Evolutionary conservation across 2,797 vertebrate species (phyloP).

Genomic region (Pipistrellus kuhlii): DNA sequence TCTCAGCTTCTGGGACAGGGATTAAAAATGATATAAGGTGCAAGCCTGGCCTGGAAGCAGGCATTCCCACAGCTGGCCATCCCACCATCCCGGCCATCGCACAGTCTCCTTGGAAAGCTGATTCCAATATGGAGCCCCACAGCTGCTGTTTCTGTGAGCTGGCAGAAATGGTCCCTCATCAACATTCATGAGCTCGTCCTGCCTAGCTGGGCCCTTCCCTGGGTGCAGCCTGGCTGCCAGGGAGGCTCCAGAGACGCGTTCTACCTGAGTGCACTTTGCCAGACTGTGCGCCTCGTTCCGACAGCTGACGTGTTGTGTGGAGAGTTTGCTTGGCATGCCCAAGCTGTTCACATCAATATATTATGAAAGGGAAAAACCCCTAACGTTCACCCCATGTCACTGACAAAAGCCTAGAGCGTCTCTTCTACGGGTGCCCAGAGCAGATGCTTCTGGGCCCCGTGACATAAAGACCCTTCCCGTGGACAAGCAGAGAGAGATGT

Average conservation of each 20-base stretch:
- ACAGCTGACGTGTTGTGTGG: slow-evolving; percentile 93
- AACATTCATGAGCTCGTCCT: slow-evolving; percentile 83
- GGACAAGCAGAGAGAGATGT: slow-evolving; percentile 40
- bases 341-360: slow-evolving; percentile 89
- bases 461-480: background rate
- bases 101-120: slow-evolving; percentile 79
- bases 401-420: background rate
- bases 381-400: slow-evolving; percentile 52
- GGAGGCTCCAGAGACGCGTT: slow-evolving; percentile 81
- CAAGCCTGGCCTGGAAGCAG: background rate
- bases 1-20: background rate
- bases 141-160: slow-evolving; percentile 79
- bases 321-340: slow-evolving; percentile 91
- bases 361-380: slow-evolving; percentile 81
- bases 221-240: slow-evolving; percentile 79
- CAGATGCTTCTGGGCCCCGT: slow-evolving; percentile 52
- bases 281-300: slow-evolving; percentile 91
- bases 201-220: slow-evolving; percentile 77
- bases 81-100: background rate
- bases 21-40: accelerated
- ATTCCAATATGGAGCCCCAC: slow-evolving; percentile 58
- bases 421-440: slow-evolving; percentile 26
- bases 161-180: slow-evolving; percentile 81
- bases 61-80: slow-evolving; percentile 55
- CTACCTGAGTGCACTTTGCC: slow-evolving; percentile 88